Percentiles rank a stretch among this genome's conserved stretches.
Evolutionary conservation across 1,140 invertebrate genomes (phyloP).

Genomic region (Cepaea nemoralis): DNA sequence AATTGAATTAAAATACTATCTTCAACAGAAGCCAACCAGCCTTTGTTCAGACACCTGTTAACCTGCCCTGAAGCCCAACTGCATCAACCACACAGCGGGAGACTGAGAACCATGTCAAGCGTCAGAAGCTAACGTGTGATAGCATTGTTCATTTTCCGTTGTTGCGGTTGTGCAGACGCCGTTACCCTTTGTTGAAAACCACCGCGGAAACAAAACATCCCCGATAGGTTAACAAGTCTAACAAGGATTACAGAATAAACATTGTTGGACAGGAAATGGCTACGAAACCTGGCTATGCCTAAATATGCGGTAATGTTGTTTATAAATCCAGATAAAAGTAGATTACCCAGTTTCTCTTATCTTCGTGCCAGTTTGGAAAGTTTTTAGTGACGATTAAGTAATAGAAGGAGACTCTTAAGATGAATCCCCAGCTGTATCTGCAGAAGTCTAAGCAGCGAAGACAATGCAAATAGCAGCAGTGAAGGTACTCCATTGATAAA

Average conservation of each 20-base stretch:
- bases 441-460: no score
- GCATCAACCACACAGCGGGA: no score
- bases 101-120: no score
- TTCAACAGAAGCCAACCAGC: no score
- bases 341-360: not conserved
- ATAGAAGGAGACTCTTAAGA: not conserved
- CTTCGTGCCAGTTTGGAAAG: not conserved
- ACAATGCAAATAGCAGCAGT: no score
- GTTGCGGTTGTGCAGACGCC: not conserved
- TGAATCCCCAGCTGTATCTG: no score
- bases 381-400: not conserved
- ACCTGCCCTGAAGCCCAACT: no score
- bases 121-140: not conserved
- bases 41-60: no score
- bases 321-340: conserved; percentile 8
- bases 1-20: no score
- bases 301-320: conserved; percentile 7
- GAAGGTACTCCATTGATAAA: not conserved
- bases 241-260: conserved; percentile 7
- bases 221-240: not conserved
- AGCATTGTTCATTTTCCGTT: not conserved
- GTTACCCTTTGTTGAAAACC: not conserved
- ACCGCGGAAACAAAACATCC: not conserved
- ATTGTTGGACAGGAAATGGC: not conserved
- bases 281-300: conserved; percentile 7